Percentiles rank a stretch among this genome's conserved stretches.
phyloP scores from a whole-genome alignment of 2,888 invertebrate genomes.

The Ormyrus nitidulus region DNA sequence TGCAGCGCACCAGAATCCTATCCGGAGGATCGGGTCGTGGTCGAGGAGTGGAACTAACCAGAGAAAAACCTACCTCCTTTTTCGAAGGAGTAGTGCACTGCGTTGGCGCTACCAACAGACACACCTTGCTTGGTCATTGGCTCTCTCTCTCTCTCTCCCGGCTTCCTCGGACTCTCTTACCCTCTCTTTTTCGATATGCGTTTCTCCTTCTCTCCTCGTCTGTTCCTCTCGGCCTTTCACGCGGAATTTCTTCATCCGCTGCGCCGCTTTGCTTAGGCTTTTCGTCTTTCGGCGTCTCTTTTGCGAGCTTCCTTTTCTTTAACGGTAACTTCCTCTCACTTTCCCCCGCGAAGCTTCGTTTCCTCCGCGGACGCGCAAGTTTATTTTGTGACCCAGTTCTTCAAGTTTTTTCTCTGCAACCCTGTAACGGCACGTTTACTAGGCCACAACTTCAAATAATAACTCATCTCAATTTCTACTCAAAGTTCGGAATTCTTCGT shows the following conservation, averaged over 20 bases:
- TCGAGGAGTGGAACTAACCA: background rate
- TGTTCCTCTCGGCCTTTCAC: background rate
- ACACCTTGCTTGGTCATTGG: conserved; percentile 74
- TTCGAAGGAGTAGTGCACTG: conserved; percentile 65
- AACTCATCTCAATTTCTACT: conserved; percentile 24
- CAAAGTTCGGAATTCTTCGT: background rate
- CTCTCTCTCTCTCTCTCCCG: conserved; percentile 60
- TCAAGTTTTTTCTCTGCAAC: conserved; percentile 18
- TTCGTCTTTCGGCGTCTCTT: conserved; percentile 38
- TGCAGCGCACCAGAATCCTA: too few relatives aligned
- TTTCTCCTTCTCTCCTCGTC: background rate
- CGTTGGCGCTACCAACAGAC: conserved; percentile 66
- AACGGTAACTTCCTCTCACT: conserved; percentile 34
- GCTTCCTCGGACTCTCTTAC: conserved; percentile 53
- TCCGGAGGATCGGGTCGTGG: too few relatives aligned
- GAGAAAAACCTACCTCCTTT: conserved; percentile 45
- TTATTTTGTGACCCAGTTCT: conserved; percentile 24
- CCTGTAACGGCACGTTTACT: conserved; percentile 5
- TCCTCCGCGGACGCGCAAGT: background rate
- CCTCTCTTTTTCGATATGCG: conserved; percentile 1
- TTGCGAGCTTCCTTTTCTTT: background rate
- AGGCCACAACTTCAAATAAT: conserved; percentile 8
- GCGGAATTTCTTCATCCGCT: background rate
- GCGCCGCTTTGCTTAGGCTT: background rate
- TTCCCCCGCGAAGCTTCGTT: background rate